Conservation (phyloP, 2,797 vertebrate genomes). For the Anguilla marmorata region DNA sequence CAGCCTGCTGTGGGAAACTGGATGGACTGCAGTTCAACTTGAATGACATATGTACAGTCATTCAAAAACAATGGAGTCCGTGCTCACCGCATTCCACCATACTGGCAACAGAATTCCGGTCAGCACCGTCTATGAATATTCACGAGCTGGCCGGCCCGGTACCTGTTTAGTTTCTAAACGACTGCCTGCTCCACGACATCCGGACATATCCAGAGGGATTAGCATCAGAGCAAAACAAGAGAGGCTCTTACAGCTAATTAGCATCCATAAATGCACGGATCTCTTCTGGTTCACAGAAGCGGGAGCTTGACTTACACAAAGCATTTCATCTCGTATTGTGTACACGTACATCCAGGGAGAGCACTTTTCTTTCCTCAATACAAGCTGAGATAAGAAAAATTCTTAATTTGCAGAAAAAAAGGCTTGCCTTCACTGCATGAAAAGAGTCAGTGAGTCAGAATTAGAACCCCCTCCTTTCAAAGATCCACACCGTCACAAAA, state of each 20-base stretch:
- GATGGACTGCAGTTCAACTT: neutral
- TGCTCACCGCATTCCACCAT: neutral
- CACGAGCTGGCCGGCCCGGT: neutral
- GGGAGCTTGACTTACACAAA: neutral
- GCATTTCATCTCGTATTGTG: neutral
- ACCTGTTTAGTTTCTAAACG: neutral
- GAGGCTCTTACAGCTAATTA: neutral
- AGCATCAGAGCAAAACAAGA: neutral
- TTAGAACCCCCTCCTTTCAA: neutral
- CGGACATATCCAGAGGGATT: neutral
- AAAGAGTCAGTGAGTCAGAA: neutral
- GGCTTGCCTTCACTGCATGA: neutral
- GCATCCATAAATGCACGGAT: neutral
- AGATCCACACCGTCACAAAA: neutral
- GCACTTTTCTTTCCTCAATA: neutral
- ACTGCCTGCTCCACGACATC: neutral
- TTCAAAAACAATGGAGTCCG: neutral
- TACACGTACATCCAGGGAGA: neutral
- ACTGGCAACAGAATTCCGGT: neutral
- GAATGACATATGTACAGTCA: neutral
- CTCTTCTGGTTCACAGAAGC: neutral
- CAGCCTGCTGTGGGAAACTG: neutral
- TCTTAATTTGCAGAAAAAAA: neutral
- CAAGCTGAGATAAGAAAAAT: no score
- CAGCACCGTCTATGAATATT: neutral